Conservation (phyloP, 64 coral and sea anemone species). For the Anthopleura sola region DNA sequence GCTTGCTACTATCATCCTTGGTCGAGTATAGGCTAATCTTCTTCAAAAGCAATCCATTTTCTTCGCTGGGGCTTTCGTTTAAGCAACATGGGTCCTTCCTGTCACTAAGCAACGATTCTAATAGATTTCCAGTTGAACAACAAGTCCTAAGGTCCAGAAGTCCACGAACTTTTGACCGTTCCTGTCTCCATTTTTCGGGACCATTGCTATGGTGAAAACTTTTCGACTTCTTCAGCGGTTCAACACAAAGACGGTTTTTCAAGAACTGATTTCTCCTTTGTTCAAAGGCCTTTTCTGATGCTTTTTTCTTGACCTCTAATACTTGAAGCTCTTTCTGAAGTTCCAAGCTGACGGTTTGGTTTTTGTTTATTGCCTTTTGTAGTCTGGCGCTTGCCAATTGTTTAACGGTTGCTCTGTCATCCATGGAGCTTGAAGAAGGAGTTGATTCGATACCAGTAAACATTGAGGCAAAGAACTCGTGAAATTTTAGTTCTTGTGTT, state of each 20-base stretch:
- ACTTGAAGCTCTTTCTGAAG: constrained; percentile 9
- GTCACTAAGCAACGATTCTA: neutral
- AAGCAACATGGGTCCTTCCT: neutral
- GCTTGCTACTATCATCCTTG: neutral
- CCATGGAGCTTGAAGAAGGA: neutral
- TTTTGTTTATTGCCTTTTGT: neutral
- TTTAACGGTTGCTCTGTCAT: neutral
- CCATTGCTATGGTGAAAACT: neutral
- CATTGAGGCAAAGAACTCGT: neutral
- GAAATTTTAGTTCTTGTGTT: too few species aligned
- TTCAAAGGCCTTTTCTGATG: constrained; percentile 17
- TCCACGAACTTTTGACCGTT: neutral
- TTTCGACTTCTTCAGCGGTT: neutral
- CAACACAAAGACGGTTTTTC: neutral
- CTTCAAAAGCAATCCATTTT: neutral
- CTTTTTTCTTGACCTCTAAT: neutral
- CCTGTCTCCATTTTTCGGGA: neutral
- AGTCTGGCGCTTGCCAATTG: neutral
- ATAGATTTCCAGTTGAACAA: neutral
- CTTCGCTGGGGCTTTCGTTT: neutral
- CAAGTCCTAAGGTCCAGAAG: neutral
- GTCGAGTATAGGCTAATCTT: neutral
- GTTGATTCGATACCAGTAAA: neutral
- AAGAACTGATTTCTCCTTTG: neutral
- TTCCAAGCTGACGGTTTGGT: neutral